phyloP scores from a whole-genome alignment of 1,140 invertebrate species.

The Bacillus rossius region DNA sequence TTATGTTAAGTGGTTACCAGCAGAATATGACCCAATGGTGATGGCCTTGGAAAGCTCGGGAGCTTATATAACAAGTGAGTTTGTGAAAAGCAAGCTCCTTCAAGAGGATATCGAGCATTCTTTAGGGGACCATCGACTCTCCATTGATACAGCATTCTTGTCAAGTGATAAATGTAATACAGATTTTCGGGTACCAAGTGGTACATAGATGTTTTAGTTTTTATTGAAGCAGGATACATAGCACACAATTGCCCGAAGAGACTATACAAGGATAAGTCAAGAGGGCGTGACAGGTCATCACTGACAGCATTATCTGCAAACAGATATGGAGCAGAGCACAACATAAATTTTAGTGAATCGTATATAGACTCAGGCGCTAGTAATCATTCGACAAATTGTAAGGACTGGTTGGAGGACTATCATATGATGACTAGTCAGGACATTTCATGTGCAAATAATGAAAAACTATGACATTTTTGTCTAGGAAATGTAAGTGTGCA shows the following conservation, averaged over 20 bases:
- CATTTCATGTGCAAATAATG: no score
- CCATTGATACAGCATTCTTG: no score
- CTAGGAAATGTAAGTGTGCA: no score
- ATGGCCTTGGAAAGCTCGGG: conserved; percentile 35
- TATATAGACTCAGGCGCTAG: neutral
- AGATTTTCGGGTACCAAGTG: no score
- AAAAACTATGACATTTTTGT: no score
- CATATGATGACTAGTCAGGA: neutral
- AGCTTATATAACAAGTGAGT: conserved; percentile 26
- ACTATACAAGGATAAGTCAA: neutral
- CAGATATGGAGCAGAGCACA: neutral
- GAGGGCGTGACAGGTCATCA: neutral
- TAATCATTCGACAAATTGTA: neutral
- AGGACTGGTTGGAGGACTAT: conserved; percentile 15
- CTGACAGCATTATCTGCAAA: conserved; percentile 1
- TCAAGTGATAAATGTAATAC: no score
- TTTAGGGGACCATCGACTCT: neutral
- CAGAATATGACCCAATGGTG: conserved; percentile 27
- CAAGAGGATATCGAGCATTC: conserved; percentile 24
- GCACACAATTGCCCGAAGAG: no score
- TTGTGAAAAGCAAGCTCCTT: conserved; percentile 32
- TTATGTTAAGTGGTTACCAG: conserved; percentile 2
- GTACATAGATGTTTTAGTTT: no score
- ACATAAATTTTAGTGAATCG: no score
- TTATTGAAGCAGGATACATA: no score